Evolutionary conservation across 2,797 vertebrate species (phyloP).

Genomic region (Cirrhinus molitorella): DNA sequence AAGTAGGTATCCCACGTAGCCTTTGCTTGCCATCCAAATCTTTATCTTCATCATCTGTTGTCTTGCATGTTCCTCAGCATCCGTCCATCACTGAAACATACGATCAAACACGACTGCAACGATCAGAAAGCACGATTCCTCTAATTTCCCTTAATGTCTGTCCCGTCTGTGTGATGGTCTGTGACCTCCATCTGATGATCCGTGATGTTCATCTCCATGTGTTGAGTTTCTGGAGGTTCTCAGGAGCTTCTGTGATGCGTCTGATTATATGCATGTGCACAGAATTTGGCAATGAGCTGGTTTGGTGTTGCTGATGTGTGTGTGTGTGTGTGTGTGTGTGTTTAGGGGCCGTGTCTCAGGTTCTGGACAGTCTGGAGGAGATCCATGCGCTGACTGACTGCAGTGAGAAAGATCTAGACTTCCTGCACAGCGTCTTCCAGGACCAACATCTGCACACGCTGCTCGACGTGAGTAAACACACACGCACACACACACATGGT

Average conservation of each 20-base stretch:
- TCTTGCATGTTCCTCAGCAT: slow-evolving; percentile 6
- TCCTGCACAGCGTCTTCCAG: slow-evolving; percentile 99
- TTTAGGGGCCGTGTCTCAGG: slow-evolving; percentile 96
- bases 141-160: background rate
- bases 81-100: background rate
- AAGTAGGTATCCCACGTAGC: slow-evolving; percentile 90
- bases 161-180: background rate
- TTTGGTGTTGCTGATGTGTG: background rate
- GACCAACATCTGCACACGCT: slow-evolving; percentile 98
- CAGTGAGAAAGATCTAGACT: slow-evolving; percentile 99
- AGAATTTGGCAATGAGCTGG: background rate
- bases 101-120: background rate
- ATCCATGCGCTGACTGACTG: slow-evolving; percentile 99
- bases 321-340: slow-evolving; percentile 46
- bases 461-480: slow-evolving; percentile 87
- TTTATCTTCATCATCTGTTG: background rate
- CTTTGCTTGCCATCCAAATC: background rate
- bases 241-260: background rate
- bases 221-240: background rate
- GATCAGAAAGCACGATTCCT: background rate
- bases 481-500: slow-evolving; percentile 44
- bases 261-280: background rate
- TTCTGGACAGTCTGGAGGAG: slow-evolving; percentile 98
- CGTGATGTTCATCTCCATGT: background rate
- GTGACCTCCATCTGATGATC: background rate